Evolutionary conservation across 2,888 invertebrate genomes (phyloP).

Genomic region (Ophioninae sp.): DNA sequence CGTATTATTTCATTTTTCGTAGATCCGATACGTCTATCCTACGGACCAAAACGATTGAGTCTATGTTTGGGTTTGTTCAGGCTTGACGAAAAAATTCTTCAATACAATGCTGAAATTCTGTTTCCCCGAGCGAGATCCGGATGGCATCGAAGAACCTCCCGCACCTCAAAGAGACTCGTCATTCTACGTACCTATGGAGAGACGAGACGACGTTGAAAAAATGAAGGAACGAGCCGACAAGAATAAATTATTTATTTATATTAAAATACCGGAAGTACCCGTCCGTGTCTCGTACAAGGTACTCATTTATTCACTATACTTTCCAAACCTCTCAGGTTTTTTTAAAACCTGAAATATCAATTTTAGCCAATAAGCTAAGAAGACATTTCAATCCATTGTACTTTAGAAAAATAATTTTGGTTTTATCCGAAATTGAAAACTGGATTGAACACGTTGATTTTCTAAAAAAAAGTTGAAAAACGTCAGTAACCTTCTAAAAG

Average conservation of each 20-base stretch:
- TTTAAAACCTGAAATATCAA: too few relatives aligned
- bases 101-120: constrained; percentile 98
- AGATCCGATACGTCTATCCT: not conserved
- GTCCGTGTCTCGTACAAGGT: constrained; percentile 94
- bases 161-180: constrained; percentile 89
- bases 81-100: constrained; percentile 97
- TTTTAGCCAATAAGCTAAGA: too few relatives aligned
- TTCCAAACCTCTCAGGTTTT: too few relatives aligned
- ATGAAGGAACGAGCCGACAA: constrained; percentile 99
- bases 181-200: constrained; percentile 93
- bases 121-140: constrained; percentile 96
- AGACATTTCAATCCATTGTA: too few relatives aligned
- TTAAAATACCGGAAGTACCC: constrained; percentile 98
- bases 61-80: constrained; percentile 77
- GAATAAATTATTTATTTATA: constrained; percentile 98
- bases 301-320: constrained; percentile 6
- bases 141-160: constrained; percentile 86
- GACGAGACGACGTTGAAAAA: constrained; percentile 97
- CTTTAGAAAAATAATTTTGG: too few relatives aligned
- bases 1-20: not conserved
- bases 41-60: too few relatives aligned
- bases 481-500: too few relatives aligned
- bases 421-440: too few relatives aligned
- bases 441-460: too few relatives aligned
- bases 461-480: too few relatives aligned